Base-by-base conservation (phyloP, 2,797 vertebrate genomes). In the Avahi laniger region DNA sequence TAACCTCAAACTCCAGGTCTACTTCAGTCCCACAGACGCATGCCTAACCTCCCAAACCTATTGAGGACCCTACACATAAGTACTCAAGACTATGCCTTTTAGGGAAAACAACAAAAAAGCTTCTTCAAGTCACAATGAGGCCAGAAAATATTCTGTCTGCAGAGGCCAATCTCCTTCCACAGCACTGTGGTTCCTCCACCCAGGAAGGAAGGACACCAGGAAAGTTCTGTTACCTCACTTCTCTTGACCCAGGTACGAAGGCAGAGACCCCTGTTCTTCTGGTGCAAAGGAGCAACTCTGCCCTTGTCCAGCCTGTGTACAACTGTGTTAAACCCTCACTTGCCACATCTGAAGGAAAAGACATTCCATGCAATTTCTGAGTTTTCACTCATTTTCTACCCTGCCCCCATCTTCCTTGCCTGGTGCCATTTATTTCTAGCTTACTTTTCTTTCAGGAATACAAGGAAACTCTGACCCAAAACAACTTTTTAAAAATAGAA, bases 401-500 rank as follows among this genome's bases (percentile, higher is more conserved):
- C 15, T 5, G 78, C 52, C 33, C 30, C 7, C 50, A 14, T 43
- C 22, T 54, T n/a, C 35, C 80, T 52, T 54, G 28, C 65, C 12
- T 4, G 9, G 24, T 41, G 6, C 2, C 20, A 59, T 67, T 41
- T 93, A 94, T 90, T 2, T 96, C 88, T 92, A 67, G 59, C 0
- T 1, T 4, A 52, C 38, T 89, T 83, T 84, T 80, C 41, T 61
- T 81, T 72, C 59, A 76, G 0, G 5, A 94, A 94, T 38, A 70
- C 28, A 61, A 82, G 85, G 63, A 75, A 96, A 92, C 35, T 85
- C 26, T 82, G 85, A 91, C 72, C 59, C 75, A 95, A 96, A 97
- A 93, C 15, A 78, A n/a, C 46, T 75, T 93, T 95, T 89, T 52
- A 94, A 84, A 96, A 95, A 89, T 30, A 96, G 80, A 96, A 84